phyloP scores from a whole-genome alignment of 2,113 vertebrate species.

The Cochlearius cochlearius region DNA sequence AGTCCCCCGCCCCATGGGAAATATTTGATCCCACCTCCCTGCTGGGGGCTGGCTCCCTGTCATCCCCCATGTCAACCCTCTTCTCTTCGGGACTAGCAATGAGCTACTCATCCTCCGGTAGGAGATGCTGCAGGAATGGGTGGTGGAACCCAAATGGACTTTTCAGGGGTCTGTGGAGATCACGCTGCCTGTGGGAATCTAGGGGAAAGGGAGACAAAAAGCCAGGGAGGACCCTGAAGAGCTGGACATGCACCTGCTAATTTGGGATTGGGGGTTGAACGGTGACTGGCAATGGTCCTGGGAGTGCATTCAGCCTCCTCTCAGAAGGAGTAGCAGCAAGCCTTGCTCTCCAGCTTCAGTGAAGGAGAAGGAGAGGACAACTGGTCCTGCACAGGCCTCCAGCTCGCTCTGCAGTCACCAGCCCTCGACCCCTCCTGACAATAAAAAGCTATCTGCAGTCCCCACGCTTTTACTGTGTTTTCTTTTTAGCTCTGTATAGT shows the following conservation, averaged over 20 bases:
- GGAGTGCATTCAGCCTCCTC: not conserved
- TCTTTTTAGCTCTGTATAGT: not conserved
- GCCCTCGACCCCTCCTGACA: not conserved
- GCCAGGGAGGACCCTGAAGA: not conserved
- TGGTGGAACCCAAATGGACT: not conserved
- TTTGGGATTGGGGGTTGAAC: not conserved
- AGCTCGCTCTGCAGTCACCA: not conserved
- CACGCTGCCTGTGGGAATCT: not conserved
- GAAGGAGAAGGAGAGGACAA: not conserved
- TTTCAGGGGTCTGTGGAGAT: not conserved
- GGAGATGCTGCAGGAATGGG: not conserved
- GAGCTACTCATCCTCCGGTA: not conserved
- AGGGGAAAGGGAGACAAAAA: not conserved
- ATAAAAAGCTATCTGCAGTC: not conserved
- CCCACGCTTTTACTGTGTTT: not conserved
- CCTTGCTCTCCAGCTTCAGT: not conserved
- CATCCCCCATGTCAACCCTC: too few relatives aligned
- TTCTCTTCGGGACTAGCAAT: accelerated
- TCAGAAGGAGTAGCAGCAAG: not conserved
- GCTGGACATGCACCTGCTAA: not conserved
- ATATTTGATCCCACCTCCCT: not conserved
- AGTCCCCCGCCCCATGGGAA: not conserved
- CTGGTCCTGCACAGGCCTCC: not conserved
- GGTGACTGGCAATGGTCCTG: not conserved
- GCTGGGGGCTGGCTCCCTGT: not conserved